Evolutionary conservation across 1,140 invertebrate genomes (phyloP).

Genomic region (Zophobas morio): DNA sequence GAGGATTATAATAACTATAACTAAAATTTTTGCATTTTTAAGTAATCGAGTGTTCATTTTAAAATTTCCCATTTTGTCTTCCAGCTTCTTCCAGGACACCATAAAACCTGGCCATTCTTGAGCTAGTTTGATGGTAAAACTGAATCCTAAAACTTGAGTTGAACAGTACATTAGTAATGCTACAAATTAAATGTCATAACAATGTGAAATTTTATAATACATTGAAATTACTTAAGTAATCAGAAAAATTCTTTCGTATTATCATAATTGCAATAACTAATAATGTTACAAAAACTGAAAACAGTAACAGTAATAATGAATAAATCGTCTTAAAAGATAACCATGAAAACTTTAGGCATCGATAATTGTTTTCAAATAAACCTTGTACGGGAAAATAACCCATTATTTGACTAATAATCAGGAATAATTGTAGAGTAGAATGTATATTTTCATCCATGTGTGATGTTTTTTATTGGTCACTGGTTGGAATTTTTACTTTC

Average conservation of each 20-base stretch:
- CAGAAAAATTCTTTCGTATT: not conserved
- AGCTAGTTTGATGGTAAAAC: slow-evolving; percentile 35
- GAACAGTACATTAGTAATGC: not conserved
- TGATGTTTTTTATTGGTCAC: not conserved
- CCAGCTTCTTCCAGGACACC: slow-evolving; percentile 49
- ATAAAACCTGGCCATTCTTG: slow-evolving; percentile 53
- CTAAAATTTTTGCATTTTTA: not conserved
- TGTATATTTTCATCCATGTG: not conserved
- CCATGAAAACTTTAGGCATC: not conserved
- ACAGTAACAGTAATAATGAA: not conserved
- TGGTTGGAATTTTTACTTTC: no score
- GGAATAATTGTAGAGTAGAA: not conserved
- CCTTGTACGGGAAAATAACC: slow-evolving; percentile 3
- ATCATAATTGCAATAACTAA: not conserved
- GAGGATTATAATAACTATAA: not conserved
- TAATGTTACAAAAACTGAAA: not conserved
- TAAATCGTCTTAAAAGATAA: not conserved
- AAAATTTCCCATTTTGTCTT: slow-evolving; percentile 49
- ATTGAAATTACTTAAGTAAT: not conserved
- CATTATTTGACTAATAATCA: not conserved
- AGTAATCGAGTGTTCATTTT: slow-evolving; percentile 2
- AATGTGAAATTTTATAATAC: not conserved
- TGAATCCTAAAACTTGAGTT: not conserved
- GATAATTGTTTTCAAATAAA: not conserved
- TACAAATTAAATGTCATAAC: not conserved